Base-by-base conservation (phyloP, 2,113 vertebrate genomes). In the Hipposideros armiger region DNA sequence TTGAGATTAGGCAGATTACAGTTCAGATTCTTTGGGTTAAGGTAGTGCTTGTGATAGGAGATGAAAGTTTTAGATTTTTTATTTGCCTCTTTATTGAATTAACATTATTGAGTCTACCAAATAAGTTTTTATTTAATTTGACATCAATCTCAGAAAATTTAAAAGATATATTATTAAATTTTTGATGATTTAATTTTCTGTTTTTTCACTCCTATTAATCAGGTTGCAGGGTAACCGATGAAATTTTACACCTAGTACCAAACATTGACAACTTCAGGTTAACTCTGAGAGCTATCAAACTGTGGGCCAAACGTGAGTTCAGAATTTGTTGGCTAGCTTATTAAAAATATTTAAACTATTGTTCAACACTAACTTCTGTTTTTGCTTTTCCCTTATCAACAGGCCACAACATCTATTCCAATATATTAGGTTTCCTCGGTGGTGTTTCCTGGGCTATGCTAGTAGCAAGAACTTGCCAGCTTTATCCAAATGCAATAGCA, bases 341-440 rank as follows among this genome's bases (percentile, higher is more conserved):
- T 97, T 42, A 92, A 42, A 82, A 40, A 83, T 91, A 66, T 98
- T 78, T 40, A 84, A 76, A 52, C 22, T 95, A 62, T 64, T 32
- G 64, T 56, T 90, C 74, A 17, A 4, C 28, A 98, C 97, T 98
- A 98, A 97, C 56, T 98, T 24, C 28, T 97, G 60, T 97, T 97
- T 98, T 97, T 95, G 98, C 96, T 98, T 96, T 98, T 95, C 98
- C 93, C 97, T 97, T 84, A 96, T 96, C 87, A 97, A 92, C 98
- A 99, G 99, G 99, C 97, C 99, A 99, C 97, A 99, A 99, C 98
- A 99, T 99, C 98, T 99, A 99, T 98, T 99, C 99, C 93, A 99
- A 99, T 98, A 99, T 99, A 98, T 97, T 99, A 98, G 99, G 99
- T 98, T 99, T 99, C 98, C 98, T 99, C 97, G 99, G 99, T 22